Conservation (phyloP, 2,113 vertebrate species). For the Monopterus albus region DNA sequence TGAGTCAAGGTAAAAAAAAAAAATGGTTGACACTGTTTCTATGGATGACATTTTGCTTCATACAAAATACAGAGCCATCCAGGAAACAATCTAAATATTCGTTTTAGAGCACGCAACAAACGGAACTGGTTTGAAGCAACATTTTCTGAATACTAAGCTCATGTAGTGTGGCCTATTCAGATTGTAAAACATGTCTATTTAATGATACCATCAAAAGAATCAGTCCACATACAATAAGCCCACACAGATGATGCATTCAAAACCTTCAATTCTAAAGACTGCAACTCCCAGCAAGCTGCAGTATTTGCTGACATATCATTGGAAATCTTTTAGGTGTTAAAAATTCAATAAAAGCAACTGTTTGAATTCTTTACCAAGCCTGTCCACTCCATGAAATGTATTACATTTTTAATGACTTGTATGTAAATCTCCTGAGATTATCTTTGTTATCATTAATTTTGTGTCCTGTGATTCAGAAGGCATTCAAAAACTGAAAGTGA, state of each 20-base stretch:
- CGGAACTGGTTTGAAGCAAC: not conserved
- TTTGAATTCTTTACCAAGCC: not conserved
- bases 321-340: no score
- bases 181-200: not conserved
- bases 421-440: constrained; percentile 6
- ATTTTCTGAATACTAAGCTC: no score
- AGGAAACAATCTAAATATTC: no score
- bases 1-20: constrained; percentile 23
- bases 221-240: no score
- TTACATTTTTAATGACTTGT: no score
- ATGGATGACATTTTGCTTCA: constrained; percentile 25
- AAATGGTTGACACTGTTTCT: constrained; percentile 33
- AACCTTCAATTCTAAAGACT: no score
- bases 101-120: not conserved
- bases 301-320: no score
- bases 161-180: not conserved
- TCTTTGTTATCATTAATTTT: constrained; percentile 37
- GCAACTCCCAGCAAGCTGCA: not conserved
- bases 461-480: constrained; percentile 26
- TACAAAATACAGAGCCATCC: no score
- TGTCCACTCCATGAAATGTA: not conserved
- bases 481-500: constrained; percentile 35
- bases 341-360: no score
- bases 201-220: not conserved
- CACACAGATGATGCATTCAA: not conserved